Conservation (phyloP, 2,113 vertebrate genomes). For the Eulemur macaco region DNA sequence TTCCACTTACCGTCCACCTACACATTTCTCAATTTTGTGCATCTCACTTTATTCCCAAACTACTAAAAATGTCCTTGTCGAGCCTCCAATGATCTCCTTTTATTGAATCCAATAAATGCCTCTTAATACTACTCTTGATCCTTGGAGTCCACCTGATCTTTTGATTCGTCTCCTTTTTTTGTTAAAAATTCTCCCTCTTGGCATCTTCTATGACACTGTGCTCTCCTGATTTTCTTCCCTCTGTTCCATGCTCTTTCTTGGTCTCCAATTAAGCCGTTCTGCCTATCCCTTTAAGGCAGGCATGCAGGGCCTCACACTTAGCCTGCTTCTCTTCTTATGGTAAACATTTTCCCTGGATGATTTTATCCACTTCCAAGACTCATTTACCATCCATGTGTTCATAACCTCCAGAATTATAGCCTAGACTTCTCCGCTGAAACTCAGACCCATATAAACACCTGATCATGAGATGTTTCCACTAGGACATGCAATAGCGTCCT, state of each 20-base stretch:
- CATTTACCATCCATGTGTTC: neutral
- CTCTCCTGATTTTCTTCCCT: neutral
- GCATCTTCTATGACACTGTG: neutral
- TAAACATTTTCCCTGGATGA: neutral
- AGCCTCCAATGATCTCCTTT: neutral
- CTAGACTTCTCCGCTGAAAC: neutral
- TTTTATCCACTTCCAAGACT: neutral
- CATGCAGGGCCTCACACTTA: neutral
- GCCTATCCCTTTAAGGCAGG: neutral
- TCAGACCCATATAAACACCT: neutral
- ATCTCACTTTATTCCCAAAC: neutral
- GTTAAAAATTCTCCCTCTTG: neutral
- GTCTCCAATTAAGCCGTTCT: neutral
- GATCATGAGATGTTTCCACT: neutral
- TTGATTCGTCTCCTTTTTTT: neutral
- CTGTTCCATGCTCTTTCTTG: neutral
- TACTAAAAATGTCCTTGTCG: neutral
- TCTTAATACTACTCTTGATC: neutral
- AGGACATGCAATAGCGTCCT: neutral
- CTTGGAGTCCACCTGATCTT: neutral
- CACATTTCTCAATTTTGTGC: neutral
- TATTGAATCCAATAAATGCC: neutral
- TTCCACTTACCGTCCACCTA: neutral
- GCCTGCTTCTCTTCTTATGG: neutral
- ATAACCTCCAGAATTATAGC: slow-evolving; percentile 1